A percentile compares a stretch with the other conserved stretches of the same genome.
Conservation (phyloP, 2,888 invertebrate species). For the Pyrocoelia pectoralis region DNA sequence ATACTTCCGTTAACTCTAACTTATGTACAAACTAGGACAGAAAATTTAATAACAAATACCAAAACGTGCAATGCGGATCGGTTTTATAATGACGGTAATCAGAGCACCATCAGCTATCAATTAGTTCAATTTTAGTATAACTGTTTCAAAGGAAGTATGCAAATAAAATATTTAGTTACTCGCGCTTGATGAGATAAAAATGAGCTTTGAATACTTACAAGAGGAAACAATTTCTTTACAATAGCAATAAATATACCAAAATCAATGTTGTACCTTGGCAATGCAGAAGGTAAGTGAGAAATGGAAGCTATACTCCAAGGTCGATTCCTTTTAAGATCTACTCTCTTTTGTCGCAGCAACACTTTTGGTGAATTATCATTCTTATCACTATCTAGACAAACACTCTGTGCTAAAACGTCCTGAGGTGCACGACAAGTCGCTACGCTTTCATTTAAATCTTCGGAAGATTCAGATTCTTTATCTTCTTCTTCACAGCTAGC, state of each 20-base stretch:
- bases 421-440: conserved; percentile 66
- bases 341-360: conserved; percentile 70
- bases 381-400: conserved; percentile 20
- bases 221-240: conserved; percentile 1
- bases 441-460: conserved; percentile 80
- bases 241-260: background rate
- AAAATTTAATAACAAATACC: conserved; percentile 15
- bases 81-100: too few species aligned
- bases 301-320: conserved; percentile 92
- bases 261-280: conserved; percentile 27
- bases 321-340: conserved; percentile 64
- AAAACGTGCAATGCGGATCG: conserved; percentile 22
- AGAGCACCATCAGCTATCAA: background rate
- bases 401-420: conserved; percentile 33
- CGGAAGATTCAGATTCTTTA: conserved; percentile 77
- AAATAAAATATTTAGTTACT: background rate
- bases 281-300: conserved; percentile 71
- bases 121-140: conserved; percentile 4
- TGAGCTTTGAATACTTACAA: background rate
- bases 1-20: too few species aligned
- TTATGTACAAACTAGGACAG: conserved; percentile 20
- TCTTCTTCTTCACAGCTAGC: conserved; percentile 91
- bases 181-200: background rate
- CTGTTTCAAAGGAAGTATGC: background rate
- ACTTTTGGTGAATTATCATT: conserved; percentile 60